Conservation (phyloP, 2,797 vertebrate species). For the Tokudaia tokunoshimensis region DNA sequence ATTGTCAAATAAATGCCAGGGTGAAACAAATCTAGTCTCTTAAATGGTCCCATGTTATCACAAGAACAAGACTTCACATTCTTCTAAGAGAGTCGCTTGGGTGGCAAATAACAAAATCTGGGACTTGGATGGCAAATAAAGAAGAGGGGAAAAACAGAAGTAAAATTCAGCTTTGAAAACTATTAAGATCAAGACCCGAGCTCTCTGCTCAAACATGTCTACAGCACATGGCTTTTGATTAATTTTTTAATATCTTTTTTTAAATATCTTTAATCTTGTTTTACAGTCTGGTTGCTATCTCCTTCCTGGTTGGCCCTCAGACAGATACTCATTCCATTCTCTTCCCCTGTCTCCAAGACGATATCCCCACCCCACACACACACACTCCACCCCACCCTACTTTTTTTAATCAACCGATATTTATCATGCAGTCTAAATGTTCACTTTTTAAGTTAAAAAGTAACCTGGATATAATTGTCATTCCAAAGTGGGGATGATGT, state of each 20-base stretch:
- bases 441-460: constrained; percentile 48
- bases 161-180: constrained; percentile 33
- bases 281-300: no score
- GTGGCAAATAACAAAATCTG: constrained; percentile 59
- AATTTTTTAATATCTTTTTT: neutral
- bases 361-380: no score
- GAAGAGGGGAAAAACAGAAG: neutral
- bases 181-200: neutral
- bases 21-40: constrained; percentile 54
- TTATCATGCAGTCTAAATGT: neutral
- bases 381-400: neutral
- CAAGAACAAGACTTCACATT: constrained; percentile 52
- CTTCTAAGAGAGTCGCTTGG: constrained; percentile 57
- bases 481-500: neutral
- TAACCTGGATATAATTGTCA: neutral
- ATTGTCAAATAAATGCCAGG: constrained; percentile 48
- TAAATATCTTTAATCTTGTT: neutral
- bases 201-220: constrained; percentile 29
- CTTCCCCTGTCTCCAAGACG: no score
- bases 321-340: no score
- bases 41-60: constrained; percentile 37
- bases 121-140: neutral
- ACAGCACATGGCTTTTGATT: neutral
- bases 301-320: no score
- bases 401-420: constrained; percentile 51